Evolutionary conservation across 2,888 invertebrate genomes (phyloP), one percentile per base, ranked within the genome.

Genomic region (Brachyptera putata): DNA sequence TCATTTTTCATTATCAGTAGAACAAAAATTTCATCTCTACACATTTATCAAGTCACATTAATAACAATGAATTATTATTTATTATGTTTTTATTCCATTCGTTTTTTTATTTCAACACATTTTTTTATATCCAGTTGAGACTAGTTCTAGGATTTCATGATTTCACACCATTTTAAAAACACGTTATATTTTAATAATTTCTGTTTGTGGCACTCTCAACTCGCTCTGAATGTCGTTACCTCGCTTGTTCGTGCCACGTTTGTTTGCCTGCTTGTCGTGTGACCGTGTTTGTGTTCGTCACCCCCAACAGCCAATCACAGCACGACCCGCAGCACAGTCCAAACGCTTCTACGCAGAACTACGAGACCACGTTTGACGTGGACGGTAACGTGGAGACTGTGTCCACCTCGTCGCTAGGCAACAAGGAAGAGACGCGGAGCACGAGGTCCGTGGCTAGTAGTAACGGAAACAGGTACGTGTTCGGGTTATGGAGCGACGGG

Each of bases 341-440:
- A 58, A 73, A 77, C 55, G 74, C 73, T 5, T 69, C 70, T 49
- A 84, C 86, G 68, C 87, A 88, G 73, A 88, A 86, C 76, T 87
- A 86, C 72, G 89, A 87, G 74, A 89, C 91, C 14, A 91, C 90
- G 30, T 94, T 91, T 76, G 95, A 93, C 75, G 81, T 92, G 69
- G 94, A 95, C 72, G 93, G 92, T 63, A 92, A 92, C 75, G 88
- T 93, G 64, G 94, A 95, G 75, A 94, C 95, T 3, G 87, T 92
- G 69, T 92, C 92, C 67, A 89, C 90, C 65, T 89, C 91, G 74
- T 89, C 89, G 62, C 70, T 69, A 74, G 83, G 86, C 58, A 86
- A 87, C 70, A 84, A 87, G 69, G 86, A 86, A 53, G 80, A 81
- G 66, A 77, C 76, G 61, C 72, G 79, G 63, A 78, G 79, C 7